phyloP scores from a whole-genome alignment of 2,888 invertebrate species.

The Drosophila testacea region DNA sequence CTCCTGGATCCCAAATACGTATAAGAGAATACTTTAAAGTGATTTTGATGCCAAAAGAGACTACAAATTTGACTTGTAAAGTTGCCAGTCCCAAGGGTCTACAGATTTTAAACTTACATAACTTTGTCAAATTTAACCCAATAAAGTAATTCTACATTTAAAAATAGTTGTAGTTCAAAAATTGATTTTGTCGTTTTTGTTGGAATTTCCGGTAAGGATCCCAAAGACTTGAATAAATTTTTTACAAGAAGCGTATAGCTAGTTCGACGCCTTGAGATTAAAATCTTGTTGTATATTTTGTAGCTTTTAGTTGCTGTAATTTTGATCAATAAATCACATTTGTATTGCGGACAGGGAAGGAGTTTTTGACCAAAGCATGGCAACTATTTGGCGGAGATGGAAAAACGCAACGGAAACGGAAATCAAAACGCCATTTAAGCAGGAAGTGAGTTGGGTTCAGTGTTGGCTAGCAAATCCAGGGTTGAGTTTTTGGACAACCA shows the following conservation, averaged over 20 bases:
- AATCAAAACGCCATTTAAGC: constrained; percentile 64
- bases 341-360: constrained; percentile 27
- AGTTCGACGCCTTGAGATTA: background rate
- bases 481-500: background rate
- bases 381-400: constrained; percentile 53
- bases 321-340: constrained; percentile 69
- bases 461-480: background rate
- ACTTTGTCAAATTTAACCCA: no score
- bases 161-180: no score
- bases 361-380: constrained; percentile 38
- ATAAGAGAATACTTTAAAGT: no score
- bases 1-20: no score
- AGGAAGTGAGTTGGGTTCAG: constrained; percentile 36
- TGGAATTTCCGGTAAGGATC: no score
- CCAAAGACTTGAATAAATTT: background rate
- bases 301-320: constrained; percentile 40
- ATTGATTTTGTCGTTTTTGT: no score
- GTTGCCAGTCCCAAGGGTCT: no score
- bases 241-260: background rate
- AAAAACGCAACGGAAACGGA: constrained; percentile 66
- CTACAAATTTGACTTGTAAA: no score
- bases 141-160: no score
- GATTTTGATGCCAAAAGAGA: no score
- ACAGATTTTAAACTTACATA: no score
- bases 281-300: constrained; percentile 11